Conservation (phyloP, 2,888 invertebrate species). For the Dendrolimus houi region DNA sequence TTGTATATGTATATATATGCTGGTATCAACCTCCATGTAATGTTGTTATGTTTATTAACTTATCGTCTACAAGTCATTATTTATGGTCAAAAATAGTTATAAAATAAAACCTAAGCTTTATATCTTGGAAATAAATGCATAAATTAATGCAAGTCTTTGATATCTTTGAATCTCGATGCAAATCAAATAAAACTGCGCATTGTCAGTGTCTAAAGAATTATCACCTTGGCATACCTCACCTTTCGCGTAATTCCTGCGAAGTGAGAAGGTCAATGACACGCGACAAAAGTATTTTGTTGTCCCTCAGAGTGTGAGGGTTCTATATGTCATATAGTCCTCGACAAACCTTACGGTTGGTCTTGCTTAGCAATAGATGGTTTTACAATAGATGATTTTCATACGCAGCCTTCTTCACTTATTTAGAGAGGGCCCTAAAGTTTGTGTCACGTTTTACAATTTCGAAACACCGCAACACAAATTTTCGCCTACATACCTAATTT, state of each 20-base stretch:
- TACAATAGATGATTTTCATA: too few relatives aligned
- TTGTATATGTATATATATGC: too few relatives aligned
- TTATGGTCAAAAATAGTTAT: too few relatives aligned
- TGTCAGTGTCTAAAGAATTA: slow-evolving; percentile 39
- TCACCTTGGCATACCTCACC: slow-evolving; percentile 60
- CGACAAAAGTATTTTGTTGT: slow-evolving; percentile 24
- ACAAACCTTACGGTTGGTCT: too few relatives aligned
- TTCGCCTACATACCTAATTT: background rate
- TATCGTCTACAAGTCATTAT: too few relatives aligned
- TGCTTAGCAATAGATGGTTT: too few relatives aligned
- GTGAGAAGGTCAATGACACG: slow-evolving; percentile 50
- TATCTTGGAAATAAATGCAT: too few relatives aligned
- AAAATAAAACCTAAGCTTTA: too few relatives aligned
- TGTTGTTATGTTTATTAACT: too few relatives aligned
- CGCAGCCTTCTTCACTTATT: too few relatives aligned
- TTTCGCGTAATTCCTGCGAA: slow-evolving; percentile 43
- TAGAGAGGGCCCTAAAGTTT: too few relatives aligned
- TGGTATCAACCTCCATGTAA: too few relatives aligned
- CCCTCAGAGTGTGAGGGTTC: background rate
- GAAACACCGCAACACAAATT: background rate
- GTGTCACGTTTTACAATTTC: background rate
- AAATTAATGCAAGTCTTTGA: slow-evolving; percentile 4
- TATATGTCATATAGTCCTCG: background rate
- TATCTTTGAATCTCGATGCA: background rate
- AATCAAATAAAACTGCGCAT: slow-evolving; percentile 20